These are phyloP conservation scores for Bombyx mori DNA, from an alignment of 1,140 invertebrate species.

Conservation along the genomic window ASM3026992v2 NC_085110.1:15049501-15050000, in stretches of 20 bases:
- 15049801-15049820: not conserved
- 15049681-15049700: conserved; percentile 48
- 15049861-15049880: conserved; percentile 8
- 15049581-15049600: conserved; percentile 42
- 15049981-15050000: too few species aligned
- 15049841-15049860: conserved; percentile 7
- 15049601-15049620: conserved; percentile 48
- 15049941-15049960: too few species aligned
- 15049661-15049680: conserved; percentile 60
- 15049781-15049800: not conserved
- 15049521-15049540: conserved; percentile 55
- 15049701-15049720: conserved; percentile 12
- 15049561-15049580: conserved; percentile 64
- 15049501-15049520: conserved; percentile 13
- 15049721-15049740: not conserved
- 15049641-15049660: conserved; percentile 55
- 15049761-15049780: not conserved
- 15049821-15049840: conserved; percentile 34
- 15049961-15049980: too few species aligned
- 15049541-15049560: conserved; percentile 57
- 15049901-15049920: conserved; percentile 20
- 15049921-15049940: too few species aligned
- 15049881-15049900: conserved; percentile 11
- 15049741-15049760: not conserved
- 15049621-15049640: conserved; percentile 53